These are phyloP conservation scores for Magallana angulata DNA, from an alignment of 1,140 invertebrate genomes.

Conservation along the genomic window DNA sequence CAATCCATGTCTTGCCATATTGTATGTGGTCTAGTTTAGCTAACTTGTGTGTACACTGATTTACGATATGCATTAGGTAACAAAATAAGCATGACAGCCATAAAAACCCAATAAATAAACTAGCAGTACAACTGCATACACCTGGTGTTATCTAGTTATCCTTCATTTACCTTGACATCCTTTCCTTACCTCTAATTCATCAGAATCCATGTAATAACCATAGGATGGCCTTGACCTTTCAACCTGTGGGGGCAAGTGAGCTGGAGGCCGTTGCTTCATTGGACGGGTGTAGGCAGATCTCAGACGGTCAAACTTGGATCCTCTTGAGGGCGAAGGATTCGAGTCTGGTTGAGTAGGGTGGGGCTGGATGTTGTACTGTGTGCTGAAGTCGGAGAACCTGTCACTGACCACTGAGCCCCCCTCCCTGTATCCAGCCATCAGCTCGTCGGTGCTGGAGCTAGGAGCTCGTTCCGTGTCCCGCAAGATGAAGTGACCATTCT, in stretches of 20 bases:
- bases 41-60: too few relatives aligned
- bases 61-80: too few relatives aligned
- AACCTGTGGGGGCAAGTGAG: background rate
- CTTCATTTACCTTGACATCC: background rate
- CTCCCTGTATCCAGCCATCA: conserved; percentile 59
- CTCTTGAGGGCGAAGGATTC: background rate
- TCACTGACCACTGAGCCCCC: conserved; percentile 61
- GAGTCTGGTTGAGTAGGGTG: background rate
- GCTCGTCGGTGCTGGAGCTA: conserved; percentile 57
- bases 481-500: conserved; percentile 38
- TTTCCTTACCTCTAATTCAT: conserved; percentile 18
- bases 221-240: conserved; percentile 24
- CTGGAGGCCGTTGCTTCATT: background rate
- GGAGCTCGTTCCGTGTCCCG: conserved; percentile 34
- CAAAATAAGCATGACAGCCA: too few relatives aligned
- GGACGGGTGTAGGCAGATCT: conserved; percentile 47
- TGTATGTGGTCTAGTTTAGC: too few relatives aligned
- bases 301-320: conserved; percentile 50
- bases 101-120: too few relatives aligned
- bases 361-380: background rate
- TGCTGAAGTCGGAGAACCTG: conserved; percentile 57
- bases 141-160: too few relatives aligned
- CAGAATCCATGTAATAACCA: conserved; percentile 22
- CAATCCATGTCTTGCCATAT: background rate
- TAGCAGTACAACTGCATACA: too few relatives aligned